Conservation (phyloP, 2,888 invertebrate genomes). For the Coelopa pilipes region DNA sequence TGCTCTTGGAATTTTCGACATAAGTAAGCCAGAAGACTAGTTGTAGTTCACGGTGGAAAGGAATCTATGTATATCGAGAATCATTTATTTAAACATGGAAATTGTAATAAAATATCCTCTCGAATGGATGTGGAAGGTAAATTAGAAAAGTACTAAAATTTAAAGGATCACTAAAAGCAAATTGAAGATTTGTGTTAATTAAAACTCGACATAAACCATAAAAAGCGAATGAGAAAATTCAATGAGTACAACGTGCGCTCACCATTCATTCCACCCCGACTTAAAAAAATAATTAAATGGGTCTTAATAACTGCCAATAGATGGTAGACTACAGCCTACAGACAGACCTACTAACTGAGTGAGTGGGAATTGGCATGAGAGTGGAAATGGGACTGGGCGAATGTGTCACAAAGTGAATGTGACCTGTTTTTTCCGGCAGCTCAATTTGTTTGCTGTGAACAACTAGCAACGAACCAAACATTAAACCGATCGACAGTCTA, state of each 20-base stretch:
- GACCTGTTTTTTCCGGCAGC: slow-evolving; percentile 6
- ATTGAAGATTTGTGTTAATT: not conserved
- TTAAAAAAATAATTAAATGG: not conserved
- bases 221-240: not conserved
- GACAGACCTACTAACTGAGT: not conserved
- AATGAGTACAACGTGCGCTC: not conserved
- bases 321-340: not conserved
- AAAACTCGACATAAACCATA: not conserved
- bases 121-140: too few relatives aligned
- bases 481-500: not conserved
- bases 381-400: not conserved
- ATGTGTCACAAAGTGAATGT: slow-evolving; percentile 18
- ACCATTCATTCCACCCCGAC: slow-evolving; percentile 6
- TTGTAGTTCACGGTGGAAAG: too few relatives aligned
- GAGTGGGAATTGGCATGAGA: not conserved
- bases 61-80: too few relatives aligned
- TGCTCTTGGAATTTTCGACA: too few relatives aligned
- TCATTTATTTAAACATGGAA: too few relatives aligned
- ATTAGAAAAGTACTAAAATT: not conserved
- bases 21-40: too few relatives aligned
- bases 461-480: not conserved
- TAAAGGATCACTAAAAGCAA: not conserved
- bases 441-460: not conserved
- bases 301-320: not conserved
- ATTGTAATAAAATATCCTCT: too few relatives aligned